Base-by-base conservation (phyloP, 2,888 invertebrate species). In the Lithophane socia region DNA sequence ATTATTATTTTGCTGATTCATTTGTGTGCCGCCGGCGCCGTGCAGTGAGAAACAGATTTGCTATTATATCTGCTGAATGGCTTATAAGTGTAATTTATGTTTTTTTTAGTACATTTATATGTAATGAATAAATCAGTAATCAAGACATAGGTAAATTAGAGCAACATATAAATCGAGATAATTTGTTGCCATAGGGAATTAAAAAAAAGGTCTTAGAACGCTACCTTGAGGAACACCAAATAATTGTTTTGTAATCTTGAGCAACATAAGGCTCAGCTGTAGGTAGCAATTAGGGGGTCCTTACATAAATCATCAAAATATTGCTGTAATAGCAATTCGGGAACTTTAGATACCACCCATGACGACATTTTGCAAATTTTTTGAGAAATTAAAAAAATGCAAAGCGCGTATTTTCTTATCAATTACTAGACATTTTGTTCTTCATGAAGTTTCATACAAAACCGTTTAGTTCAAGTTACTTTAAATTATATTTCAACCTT, bases 221-320 rank as follows among this genome's bases (percentile, higher is more conserved):
- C 49, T 77, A 21, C 42, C 68, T 69, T 69, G 56, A 24, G 68
- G 42, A 49, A 64, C 63, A n/a, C 42, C 42, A 42, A 56, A 29
- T 16, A 24, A 24, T 21, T 5, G 56, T 24, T n/a, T 47, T 54
- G 18, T 42, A 60, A 29, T 66, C 18, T 49, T 74, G n/a, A 49
- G 5, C 18, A 42, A 42, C 5, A n/a, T 9, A 60, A 16, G 18
- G 3, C 47, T 49, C 21, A 72, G 24, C 49, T 72, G 58, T 24
- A 52, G 18, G 37, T 3, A 37, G 37, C 37, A 29, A 21, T 21
- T 37, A 37, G 4, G 3, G 9, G 29, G 1, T 61, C 42, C 8
- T 63, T 64, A 64, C 16, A 9, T n/a, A n/a, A 42, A n/a, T 42
- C 64, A 44, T 42, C n/a, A 44, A n/a, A 64, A 47, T 44, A 44